Percentiles rank a stretch among this genome's conserved stretches.
These are phyloP conservation scores for Entomobrya proxima DNA, from an alignment of 2,888 invertebrate species.

Conservation along the genomic window DNA sequence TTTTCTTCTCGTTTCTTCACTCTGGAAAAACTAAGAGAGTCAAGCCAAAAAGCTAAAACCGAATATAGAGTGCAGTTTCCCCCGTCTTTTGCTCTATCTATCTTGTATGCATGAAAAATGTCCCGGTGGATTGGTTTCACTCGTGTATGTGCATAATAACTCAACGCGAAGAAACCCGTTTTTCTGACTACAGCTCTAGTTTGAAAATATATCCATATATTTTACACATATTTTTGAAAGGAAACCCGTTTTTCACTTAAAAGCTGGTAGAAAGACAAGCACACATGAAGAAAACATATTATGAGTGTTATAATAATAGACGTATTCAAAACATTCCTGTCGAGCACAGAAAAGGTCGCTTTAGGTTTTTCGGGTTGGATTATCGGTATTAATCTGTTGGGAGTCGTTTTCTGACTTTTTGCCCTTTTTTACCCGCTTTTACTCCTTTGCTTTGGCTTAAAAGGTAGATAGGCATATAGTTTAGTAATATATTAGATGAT, in stretches of 20 bases:
- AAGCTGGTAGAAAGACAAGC: neutral
- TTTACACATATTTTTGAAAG: too few species aligned
- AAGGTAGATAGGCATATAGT: too few species aligned
- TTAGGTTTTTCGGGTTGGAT: conserved; percentile 58
- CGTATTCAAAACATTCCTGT: neutral
- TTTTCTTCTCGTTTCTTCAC: conserved; percentile 7
- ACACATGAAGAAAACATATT: neutral
- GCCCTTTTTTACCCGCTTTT: conserved; percentile 57
- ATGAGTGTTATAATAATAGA: conserved; percentile 14
- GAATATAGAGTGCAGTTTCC: too few species aligned
- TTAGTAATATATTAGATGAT: too few species aligned
- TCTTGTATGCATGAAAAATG: conserved; percentile 75
- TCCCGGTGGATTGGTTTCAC: conserved; percentile 72
- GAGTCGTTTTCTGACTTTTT: conserved; percentile 75
- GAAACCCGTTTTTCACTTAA: conserved; percentile 15
- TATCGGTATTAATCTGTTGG: conserved; percentile 75
- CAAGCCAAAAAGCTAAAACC: conserved; percentile 69
- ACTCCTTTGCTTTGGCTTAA: neutral
- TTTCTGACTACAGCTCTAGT: conserved; percentile 34
- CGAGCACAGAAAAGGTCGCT: neutral
- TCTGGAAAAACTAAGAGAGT: conserved; percentile 62
- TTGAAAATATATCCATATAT: too few species aligned
- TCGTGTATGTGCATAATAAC: conserved; percentile 9
- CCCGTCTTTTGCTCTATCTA: too few species aligned
- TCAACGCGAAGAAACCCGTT: neutral